Evolutionary conservation across 1,140 invertebrate species (phyloP).

Genomic region (Leptopilina boulardi): DNA sequence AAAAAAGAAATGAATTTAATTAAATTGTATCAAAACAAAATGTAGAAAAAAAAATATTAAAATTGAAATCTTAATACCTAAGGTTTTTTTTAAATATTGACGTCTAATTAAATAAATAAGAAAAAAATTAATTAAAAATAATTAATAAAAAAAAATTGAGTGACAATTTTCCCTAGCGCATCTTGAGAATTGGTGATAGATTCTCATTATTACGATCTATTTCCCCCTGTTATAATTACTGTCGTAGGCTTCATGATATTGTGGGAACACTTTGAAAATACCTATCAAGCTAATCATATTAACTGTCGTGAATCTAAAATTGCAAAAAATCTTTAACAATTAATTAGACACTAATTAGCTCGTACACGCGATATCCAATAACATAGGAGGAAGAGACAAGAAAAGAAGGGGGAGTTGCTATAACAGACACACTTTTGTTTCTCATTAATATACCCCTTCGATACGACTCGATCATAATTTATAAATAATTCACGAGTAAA

Average conservation of each 20-base stretch:
- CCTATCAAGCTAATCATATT: conserved; percentile 14
- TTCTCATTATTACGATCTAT: background rate
- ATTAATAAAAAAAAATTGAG: too few species aligned
- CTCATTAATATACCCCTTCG: background rate
- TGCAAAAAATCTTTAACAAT: conserved; percentile 6
- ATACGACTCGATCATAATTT: conserved; percentile 16
- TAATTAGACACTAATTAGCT: conserved; percentile 8
- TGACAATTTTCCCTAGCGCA: background rate
- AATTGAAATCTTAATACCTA: too few species aligned
- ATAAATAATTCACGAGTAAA: conserved; percentile 12
- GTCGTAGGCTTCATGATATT: background rate
- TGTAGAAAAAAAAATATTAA: too few species aligned
- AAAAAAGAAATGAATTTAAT: background rate
- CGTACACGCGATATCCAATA: conserved; percentile 15
- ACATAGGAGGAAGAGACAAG: background rate
- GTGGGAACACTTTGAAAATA: background rate
- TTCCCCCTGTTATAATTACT: background rate
- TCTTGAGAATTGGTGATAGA: background rate
- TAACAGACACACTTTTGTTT: conserved; percentile 1
- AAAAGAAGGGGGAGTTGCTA: background rate
- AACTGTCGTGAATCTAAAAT: background rate
- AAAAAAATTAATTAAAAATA: too few species aligned
- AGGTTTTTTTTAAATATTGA: too few species aligned
- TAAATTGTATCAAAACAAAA: too few species aligned
- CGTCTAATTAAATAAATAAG: too few species aligned